Evolutionary conservation across 2,113 vertebrate species (phyloP).

Genomic region (Pipa parva): DNA sequence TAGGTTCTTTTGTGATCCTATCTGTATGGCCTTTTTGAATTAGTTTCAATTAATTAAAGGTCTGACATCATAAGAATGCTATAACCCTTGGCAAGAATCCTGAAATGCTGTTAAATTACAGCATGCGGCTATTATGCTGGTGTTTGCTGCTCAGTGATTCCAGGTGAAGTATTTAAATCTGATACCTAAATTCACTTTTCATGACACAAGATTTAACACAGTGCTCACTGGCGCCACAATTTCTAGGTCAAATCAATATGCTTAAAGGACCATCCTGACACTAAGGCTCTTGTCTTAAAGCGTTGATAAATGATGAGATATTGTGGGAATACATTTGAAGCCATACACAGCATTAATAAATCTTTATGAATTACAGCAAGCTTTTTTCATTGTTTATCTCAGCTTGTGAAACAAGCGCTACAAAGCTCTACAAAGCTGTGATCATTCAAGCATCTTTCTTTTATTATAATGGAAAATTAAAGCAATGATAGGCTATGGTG

Average conservation of each 20-base stretch:
- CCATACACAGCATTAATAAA: background rate
- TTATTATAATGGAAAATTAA: background rate
- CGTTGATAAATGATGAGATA: background rate
- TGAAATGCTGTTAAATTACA: conserved; percentile 18
- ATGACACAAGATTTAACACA: background rate
- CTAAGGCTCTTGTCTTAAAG: background rate
- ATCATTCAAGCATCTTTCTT: background rate
- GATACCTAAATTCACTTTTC: conserved; percentile 2
- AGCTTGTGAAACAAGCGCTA: no score
- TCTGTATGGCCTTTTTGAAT: conserved; percentile 25
- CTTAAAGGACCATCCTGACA: background rate
- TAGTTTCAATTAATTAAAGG: conserved; percentile 31
- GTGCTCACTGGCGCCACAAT: background rate
- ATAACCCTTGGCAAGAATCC: conserved; percentile 27
- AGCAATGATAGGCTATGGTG: no score
- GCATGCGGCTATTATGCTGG: background rate
- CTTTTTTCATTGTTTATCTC: no score
- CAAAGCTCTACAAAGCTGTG: background rate
- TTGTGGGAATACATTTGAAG: background rate
- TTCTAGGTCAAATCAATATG: background rate
- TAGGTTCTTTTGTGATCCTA: conserved; percentile 38
- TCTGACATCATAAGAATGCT: conserved; percentile 34
- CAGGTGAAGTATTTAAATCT: conserved; percentile 13
- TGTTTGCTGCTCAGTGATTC: conserved; percentile 2
- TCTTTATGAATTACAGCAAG: background rate